Base-by-base conservation (phyloP, 2,797 vertebrate species). In the Anguilla pacifica region DNA sequence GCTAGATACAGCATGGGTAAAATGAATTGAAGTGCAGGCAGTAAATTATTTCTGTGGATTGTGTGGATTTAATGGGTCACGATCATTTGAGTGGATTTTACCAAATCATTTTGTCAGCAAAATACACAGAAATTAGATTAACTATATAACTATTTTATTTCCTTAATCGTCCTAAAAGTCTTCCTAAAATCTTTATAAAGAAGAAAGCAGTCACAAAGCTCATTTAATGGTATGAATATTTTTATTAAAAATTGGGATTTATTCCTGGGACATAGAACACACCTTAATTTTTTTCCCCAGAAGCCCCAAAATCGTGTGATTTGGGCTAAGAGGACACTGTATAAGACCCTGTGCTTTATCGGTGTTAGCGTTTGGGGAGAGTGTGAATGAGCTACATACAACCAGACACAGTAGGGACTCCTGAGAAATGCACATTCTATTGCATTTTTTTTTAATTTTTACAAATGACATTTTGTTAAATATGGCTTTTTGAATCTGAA, bases 161-260 rank as follows among this genome's bases (percentile, higher is more conserved):
- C 74, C 19, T 46, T 79, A 19, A 43, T 79, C 17, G 39, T 39
- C 39, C 39, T 39, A 22, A 39, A 79, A 79, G 46, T 39, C 28
- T 74, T 74, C 11, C 13, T n/a, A 77, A 17, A 17, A 22, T 77
- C 3, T 5, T 77, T 35, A 3, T 77, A 43, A 77, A 77, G 74
- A 77, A 77, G 11, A 43, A 39, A 77, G 28, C 72, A 79, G 49
- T 82, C 13, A 81, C 77, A 81, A 19, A 81, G 77, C 19, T 2
- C 0, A 79, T 81, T 81, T 81, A 81, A 81, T 81, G 77, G 77
- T 81, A 81, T 81, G 77, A 81, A 81, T 81, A 81, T 81, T 81
- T 39, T 81, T 81, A 81, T 81, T 81, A 81, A 81, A 81, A 81
- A 81, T 46, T 81, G 77, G 77, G 43, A 81, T 51, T 81, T 51